Evolutionary conservation across 2,113 vertebrate species (phyloP).

Genomic region (Lepisosteus oculatus): DNA sequence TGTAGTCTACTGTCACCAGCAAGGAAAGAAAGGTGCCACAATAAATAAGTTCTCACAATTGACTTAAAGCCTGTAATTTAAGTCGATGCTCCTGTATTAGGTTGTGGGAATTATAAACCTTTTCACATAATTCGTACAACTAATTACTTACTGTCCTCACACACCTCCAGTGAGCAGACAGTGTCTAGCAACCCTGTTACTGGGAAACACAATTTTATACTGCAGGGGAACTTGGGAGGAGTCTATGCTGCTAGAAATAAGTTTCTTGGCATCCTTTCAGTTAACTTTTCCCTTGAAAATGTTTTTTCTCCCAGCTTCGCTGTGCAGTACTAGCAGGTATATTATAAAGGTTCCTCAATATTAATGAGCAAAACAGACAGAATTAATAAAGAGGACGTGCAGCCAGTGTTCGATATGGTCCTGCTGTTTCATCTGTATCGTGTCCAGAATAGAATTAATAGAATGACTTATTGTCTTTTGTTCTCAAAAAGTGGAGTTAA

Average conservation of each 20-base stretch:
- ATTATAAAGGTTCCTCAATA: too few relatives aligned
- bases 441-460: too few relatives aligned
- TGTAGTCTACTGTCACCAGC: constrained; percentile 72
- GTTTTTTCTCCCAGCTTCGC: too few relatives aligned
- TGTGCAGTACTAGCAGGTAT: too few relatives aligned
- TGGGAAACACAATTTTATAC: constrained; percentile 42
- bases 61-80: constrained; percentile 81
- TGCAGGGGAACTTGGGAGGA: constrained; percentile 31
- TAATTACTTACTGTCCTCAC: constrained; percentile 73
- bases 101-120: constrained; percentile 77
- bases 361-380: too few relatives aligned
- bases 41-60: constrained; percentile 79
- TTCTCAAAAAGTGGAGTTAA: too few relatives aligned
- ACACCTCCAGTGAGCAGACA: constrained; percentile 52
- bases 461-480: too few relatives aligned
- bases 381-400: too few relatives aligned
- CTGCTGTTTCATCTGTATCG: too few relatives aligned
- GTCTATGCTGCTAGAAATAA: constrained; percentile 42
- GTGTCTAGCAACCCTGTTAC: constrained; percentile 61
- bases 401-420: too few relatives aligned
- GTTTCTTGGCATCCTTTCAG: too few relatives aligned
- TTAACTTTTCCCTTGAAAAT: too few relatives aligned
- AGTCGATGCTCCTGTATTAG: constrained; percentile 77
- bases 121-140: constrained; percentile 73
- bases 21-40: constrained; percentile 76